These are phyloP conservation scores for Melanotaenia maccullochi DNA, from an alignment of 2,797 vertebrate genomes.

Conservation along the genomic window DNA sequence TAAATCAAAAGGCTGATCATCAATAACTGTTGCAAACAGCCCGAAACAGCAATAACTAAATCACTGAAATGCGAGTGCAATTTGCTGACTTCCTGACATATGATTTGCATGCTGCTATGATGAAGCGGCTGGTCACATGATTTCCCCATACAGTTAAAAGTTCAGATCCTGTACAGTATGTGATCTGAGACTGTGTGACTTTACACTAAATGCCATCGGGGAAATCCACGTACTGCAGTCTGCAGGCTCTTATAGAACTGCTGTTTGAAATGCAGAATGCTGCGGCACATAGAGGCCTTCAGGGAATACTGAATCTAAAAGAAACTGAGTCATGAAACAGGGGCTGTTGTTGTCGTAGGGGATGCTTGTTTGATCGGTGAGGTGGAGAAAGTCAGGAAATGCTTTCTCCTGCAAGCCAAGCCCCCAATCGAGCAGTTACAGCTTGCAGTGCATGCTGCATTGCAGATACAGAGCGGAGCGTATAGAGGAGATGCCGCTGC, in stretches of 20 bases:
- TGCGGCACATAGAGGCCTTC: conserved; percentile 47
- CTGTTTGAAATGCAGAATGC: conserved; percentile 63
- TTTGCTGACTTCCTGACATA: conserved; percentile 5
- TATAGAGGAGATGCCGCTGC: conserved; percentile 30
- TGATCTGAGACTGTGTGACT: conserved; percentile 36
- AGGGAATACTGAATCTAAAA: conserved; percentile 56
- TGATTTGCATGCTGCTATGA: background rate
- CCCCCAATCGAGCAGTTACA: conserved; percentile 53
- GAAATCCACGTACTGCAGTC: conserved; percentile 42
- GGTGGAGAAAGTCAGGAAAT: conserved; percentile 49
- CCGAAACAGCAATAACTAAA: background rate
- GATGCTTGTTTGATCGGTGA: conserved; percentile 49
- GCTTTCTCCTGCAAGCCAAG: conserved; percentile 54
- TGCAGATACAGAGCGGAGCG: conserved; percentile 80
- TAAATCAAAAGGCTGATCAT: background rate
- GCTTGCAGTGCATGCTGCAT: conserved; percentile 80
- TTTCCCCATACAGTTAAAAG: conserved; percentile 36
- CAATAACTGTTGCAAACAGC: background rate
- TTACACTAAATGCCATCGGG: conserved; percentile 13
- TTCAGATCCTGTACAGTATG: background rate
- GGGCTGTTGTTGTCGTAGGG: conserved; percentile 46
- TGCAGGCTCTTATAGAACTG: conserved; percentile 24
- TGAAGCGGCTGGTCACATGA: conserved; percentile 32
- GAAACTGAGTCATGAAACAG: conserved; percentile 61
- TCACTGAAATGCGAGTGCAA: background rate